Evolutionary conservation across 1,140 invertebrate genomes (phyloP), one percentile per base, ranked within the genome.

Genomic region (Drosophila repletoides): DNA sequence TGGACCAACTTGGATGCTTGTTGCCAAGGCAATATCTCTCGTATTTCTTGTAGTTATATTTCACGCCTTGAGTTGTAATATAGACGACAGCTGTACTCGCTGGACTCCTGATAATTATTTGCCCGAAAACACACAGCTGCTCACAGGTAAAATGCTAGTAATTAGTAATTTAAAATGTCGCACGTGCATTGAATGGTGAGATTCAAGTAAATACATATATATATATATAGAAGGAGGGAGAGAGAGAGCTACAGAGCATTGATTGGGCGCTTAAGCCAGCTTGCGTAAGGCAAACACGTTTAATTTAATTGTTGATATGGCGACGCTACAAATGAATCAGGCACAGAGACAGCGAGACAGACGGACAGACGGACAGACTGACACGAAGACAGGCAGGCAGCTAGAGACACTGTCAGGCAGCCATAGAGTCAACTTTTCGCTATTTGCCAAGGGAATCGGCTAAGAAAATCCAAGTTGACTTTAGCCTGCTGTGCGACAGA

Each of bases 291-390:
- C 79, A 83, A 83, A 83, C 79, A 83, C 79, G 79, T 83, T 83
- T 84, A 83, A 83, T 83, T 83, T 84, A 83, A 83, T 83, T 83
- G 79, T 83, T 83, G 80, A 83, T 83, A 83, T 83, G 74, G 79
- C 79, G 70, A 79, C 70, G 79, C 65, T 67, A 74, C 77, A 84
- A 83, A 84, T 84, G 77, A 83, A 84, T 77, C 69, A 59, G 60
- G 46, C 40, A 29, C 49, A 65, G 31, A 17, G 41, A 45, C 22
- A 45, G 36, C 5, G 17, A 12, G 28, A 12, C 7, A 19, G 34
- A 40, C 29, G 15, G 29, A 1, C n/a, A 9, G 7, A 26, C 24
- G 3, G 24, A 26, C 24, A 28, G 22, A 60, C 19, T 6, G 28
- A 21, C 2, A 45, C 21, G 14, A 6, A 24, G 29, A 15, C 29